Conservation (phyloP, 2,113 vertebrate genomes). For the Grantiella picta region DNA sequence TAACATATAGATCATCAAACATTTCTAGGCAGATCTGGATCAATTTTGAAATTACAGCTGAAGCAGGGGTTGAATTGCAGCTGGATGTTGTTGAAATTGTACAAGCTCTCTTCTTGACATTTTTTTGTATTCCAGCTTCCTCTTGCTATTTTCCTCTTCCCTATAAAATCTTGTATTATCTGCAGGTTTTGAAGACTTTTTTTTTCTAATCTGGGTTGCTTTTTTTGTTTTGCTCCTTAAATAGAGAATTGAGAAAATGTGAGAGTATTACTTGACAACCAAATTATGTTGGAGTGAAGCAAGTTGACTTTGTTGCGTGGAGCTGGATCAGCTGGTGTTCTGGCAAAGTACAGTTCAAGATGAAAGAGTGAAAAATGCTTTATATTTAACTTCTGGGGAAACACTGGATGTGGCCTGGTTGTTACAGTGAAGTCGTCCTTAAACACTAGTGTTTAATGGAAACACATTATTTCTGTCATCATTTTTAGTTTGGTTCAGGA, state of each 20-base stretch:
- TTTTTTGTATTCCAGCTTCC: constrained; percentile 52
- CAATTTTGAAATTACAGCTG: constrained; percentile 22
- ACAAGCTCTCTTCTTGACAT: constrained; percentile 24
- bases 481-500: neutral
- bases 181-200: constrained; percentile 43
- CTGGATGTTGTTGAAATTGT: constrained; percentile 55
- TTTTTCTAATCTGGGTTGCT: constrained; percentile 7
- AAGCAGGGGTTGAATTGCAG: constrained; percentile 50
- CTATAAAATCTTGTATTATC: constrained; percentile 43
- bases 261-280: neutral
- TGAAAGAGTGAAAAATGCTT: neutral
- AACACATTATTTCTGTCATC: neutral
- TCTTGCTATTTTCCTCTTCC: constrained; percentile 17
- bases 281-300: neutral
- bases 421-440: neutral
- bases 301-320: neutral
- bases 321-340: neutral
- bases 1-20: neutral
- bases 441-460: neutral
- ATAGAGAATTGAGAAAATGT: constrained; percentile 29
- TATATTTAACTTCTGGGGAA: neutral
- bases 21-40: constrained; percentile 29
- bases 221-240: constrained; percentile 34
- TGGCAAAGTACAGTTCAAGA: neutral
- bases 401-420: neutral